Base-by-base conservation (phyloP, 2,888 invertebrate species). In the Caenorhabditis zanzibari region DNA sequence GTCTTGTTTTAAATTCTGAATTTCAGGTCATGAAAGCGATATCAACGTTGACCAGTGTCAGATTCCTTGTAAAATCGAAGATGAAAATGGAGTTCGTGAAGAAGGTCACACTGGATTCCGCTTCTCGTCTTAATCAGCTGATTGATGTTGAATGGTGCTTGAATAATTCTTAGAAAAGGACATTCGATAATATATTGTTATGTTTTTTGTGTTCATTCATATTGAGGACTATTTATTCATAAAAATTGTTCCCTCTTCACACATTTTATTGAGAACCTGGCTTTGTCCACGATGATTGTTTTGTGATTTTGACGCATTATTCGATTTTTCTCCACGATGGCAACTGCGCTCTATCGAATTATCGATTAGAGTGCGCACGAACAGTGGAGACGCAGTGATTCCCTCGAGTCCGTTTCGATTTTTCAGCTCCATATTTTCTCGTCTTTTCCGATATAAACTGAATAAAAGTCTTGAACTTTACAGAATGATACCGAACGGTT, bases 401-500 rank as follows among this genome's bases (percentile, higher is more conserved):
- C 10, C 19, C 7, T 38, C 14, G n/a, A n/a, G n/a, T n/a, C n/a
- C n/a, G 28, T 16, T 66, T 66, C 58, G 66, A 54, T 75, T 64
- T 56, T 58, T 10, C 41, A 26, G 10, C 10, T 16, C 12, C n/a
- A 14, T 10, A 22, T n/a, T 41, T 44, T 44, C 52, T 54, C 54
- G 14, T 7, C 9, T 12, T 44, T 44, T 44, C 16, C 1, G 5
- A 44, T 14, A 5, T 19, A n/a, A 12, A 3, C 5, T n/a, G n/a
- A n/a, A n/a, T 44, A 44, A 26, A 32, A n/a, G 12, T 41, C 14
- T 24, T 41, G 24, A 4, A 0, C 2, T 10, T 59, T 63, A 38
- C 66, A 74, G 59, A 63, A 82, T 82, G 81, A 4, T 76, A 4
- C 75, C 76, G 1, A 72, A 41, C n/a, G 72, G 76, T 2, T 82